Evolutionary conservation across 2,888 invertebrate genomes (phyloP).

Genomic region (Petrolisthes manimaculis): DNA sequence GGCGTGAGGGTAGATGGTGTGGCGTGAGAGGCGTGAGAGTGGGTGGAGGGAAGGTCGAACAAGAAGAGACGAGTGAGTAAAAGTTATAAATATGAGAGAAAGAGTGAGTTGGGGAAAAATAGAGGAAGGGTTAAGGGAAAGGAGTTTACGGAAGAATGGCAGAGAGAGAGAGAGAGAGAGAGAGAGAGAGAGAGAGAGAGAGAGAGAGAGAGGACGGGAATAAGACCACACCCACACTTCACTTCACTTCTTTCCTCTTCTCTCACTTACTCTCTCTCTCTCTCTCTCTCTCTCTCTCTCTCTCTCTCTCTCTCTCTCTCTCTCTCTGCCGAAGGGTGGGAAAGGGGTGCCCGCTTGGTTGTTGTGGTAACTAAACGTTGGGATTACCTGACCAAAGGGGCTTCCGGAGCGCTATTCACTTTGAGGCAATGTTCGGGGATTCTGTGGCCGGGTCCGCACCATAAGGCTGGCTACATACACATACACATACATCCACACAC

Average conservation of each 20-base stretch:
- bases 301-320: neutral
- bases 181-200: neutral
- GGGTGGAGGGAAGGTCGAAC: too few relatives aligned
- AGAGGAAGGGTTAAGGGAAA: neutral
- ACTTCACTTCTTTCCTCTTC: neutral
- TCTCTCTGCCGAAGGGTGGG: neutral
- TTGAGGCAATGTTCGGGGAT: too few relatives aligned
- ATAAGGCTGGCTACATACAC: too few relatives aligned
- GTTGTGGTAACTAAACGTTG: neutral
- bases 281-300: neutral
- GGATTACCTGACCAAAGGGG: neutral
- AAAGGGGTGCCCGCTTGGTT: neutral
- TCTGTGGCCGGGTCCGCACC: too few relatives aligned
- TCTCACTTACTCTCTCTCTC: neutral
- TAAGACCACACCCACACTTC: neutral
- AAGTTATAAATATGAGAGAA: neutral
- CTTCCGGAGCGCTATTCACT: neutral
- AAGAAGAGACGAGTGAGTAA: too few relatives aligned
- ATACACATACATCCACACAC: too few relatives aligned
- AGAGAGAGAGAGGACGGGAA: neutral
- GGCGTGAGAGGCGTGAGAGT: too few relatives aligned
- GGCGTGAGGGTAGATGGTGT: neutral
- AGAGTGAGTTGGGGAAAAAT: neutral
- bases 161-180: neutral
- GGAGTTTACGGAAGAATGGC: neutral